Percentiles rank a stretch among this genome's conserved stretches.
Conservation (phyloP, 2,113 vertebrate species). For the Raja brachyura region DNA sequence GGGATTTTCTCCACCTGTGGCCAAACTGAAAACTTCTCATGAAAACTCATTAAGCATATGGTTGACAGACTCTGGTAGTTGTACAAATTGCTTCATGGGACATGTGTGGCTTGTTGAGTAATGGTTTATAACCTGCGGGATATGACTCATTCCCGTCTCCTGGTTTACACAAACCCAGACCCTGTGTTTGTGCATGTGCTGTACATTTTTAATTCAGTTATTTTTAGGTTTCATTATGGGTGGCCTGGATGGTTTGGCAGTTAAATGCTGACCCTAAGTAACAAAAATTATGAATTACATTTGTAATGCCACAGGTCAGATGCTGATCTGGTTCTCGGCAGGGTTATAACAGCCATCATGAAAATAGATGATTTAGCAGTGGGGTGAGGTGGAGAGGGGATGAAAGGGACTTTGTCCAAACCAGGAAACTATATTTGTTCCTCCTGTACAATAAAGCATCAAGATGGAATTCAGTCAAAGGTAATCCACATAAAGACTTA, state of each 20-base stretch:
- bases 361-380: not conserved
- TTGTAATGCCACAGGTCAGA: not conserved
- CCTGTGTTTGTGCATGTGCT: not conserved
- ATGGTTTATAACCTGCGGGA: conserved; percentile 14
- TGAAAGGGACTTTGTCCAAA: not conserved
- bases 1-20: not conserved
- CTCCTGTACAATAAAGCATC: not conserved
- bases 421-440: not conserved
- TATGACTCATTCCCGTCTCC: not conserved
- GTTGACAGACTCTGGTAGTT: not conserved
- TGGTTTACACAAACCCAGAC: not conserved
- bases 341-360: not conserved
- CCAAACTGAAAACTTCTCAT: not conserved
- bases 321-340: not conserved
- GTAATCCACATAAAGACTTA: not conserved
- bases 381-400: not conserved
- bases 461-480: not conserved
- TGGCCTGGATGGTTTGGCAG: not conserved
- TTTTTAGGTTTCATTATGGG: not conserved
- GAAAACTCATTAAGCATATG: conserved; percentile 11
- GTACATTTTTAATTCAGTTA: not conserved
- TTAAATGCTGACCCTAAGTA: not conserved
- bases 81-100: not conserved
- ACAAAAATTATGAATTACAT: not conserved
- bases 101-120: not conserved